A percentile compares a stretch with the other conserved stretches of the same genome.
These are phyloP conservation scores for Empidonax alnorum DNA, from an alignment of 2,113 vertebrate species.

Conservation along the genomic window DNA sequence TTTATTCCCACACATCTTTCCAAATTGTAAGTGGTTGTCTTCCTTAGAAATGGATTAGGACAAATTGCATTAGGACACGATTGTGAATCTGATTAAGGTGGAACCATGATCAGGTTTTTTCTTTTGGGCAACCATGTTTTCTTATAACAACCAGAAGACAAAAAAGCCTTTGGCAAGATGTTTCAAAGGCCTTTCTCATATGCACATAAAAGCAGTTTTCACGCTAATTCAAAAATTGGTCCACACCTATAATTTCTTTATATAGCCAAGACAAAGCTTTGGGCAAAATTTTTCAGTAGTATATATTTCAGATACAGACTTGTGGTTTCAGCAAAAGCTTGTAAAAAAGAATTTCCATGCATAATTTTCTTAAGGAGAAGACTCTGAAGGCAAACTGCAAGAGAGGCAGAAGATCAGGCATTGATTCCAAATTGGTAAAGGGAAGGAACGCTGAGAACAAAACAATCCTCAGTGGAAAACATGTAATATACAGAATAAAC, in stretches of 20 bases:
- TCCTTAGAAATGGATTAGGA: conserved; percentile 94
- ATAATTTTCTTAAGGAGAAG: conserved; percentile 65
- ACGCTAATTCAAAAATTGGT: conserved; percentile 75
- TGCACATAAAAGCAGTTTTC: conserved; percentile 70
- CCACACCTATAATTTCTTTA: conserved; percentile 72
- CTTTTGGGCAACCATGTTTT: conserved; percentile 89
- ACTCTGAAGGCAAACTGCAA: conserved; percentile 35
- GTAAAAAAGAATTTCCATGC: conserved; percentile 69
- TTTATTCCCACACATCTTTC: conserved; percentile 91
- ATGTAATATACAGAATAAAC: conserved; percentile 24
- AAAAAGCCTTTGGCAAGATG: conserved; percentile 86
- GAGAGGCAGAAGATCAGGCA: conserved; percentile 8
- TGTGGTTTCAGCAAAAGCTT: conserved; percentile 60
- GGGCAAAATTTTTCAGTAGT: conserved; percentile 59
- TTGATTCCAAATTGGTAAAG: conserved; percentile 47
- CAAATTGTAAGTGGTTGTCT: conserved; percentile 97
- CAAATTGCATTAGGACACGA: conserved; percentile 97
- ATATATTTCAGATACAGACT: conserved; percentile 58
- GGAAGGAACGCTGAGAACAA: conserved; percentile 38
- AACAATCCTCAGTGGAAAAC: conserved; percentile 13
- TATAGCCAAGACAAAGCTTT: conserved; percentile 69
- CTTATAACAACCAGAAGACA: conserved; percentile 81
- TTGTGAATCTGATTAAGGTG: conserved; percentile 96
- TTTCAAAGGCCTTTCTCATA: conserved; percentile 74
- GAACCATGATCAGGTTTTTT: conserved; percentile 86